Evolutionary conservation across 1,140 invertebrate genomes (phyloP), one percentile per base, ranked within the genome.

Genomic region (Apis cerana): DNA sequence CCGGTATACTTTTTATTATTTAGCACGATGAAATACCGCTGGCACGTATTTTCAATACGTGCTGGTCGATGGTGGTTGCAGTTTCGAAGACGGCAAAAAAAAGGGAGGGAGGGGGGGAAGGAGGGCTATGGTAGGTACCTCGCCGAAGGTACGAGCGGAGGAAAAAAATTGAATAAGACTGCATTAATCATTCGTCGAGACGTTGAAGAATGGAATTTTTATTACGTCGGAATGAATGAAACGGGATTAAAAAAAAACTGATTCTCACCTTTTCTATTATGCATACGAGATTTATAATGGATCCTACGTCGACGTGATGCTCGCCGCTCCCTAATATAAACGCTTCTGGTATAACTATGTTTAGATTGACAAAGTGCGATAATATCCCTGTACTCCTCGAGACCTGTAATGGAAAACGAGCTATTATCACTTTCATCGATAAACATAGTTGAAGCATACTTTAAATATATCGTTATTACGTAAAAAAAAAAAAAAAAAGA

Each of bases 231-330:
- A 12, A 21, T 50, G 13, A 52, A 69, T 23, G 21, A 62, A 21
- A 21, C 1, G 27, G 17, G 56, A 27, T 50, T 74, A 58, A 56
- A 64, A 11, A 19, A 8, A 52, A 43, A 43, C 33, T 7, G 33
- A 43, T 75, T 88, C 95, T 96, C 94, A 98, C 98, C 96, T 98
- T 98, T 94, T 98, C 97, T 92, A 98, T 98, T 90, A 98, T 97
- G 95, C 98, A 98, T 89, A 98, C 97, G 89, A 98, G 96, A 94
- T 97, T 97, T 93, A 98, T 98, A 89, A 97, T 97, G 93, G 97
- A 98, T 83, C 97, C 97, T 89, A 97, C 96, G 91, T 98, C 97
- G 65, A 98, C 97, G 93, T 98, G 97, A 91, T 98, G 97, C 90
- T 98, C 98, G 59, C 97, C 97, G 81, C 96, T 97, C 56, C 97